These are phyloP conservation scores for Odontamblyopus rebecca DNA, from an alignment of 2,797 vertebrate genomes.

Conservation along the genomic window DNA sequence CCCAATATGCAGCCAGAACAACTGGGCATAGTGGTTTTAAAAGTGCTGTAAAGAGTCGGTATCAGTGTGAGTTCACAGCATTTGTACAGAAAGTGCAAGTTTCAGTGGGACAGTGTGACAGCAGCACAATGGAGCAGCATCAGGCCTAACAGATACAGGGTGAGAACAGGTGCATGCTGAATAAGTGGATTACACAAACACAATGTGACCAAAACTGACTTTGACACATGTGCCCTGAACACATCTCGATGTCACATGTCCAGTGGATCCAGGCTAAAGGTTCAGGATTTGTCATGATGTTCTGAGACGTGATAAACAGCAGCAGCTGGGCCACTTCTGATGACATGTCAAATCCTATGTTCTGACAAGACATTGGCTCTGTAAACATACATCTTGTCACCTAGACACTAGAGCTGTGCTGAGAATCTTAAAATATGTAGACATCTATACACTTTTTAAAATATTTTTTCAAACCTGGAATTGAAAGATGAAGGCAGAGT, in stretches of 20 bases:
- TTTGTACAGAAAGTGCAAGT: neutral
- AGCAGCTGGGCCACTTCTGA: neutral
- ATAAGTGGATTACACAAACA: constrained; percentile 17
- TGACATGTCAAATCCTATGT: neutral
- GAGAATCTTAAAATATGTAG: no score
- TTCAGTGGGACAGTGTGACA: constrained; percentile 1
- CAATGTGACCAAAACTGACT: constrained; percentile 9
- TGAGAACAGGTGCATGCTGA: constrained; percentile 7
- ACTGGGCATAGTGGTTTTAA: no score
- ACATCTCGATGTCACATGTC: neutral
- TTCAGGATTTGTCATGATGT: neutral
- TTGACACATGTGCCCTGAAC: constrained; percentile 4
- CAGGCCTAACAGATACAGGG: constrained; percentile 4
- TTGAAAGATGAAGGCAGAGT: no score
- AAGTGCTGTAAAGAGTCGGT: no score
- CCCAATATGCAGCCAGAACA: no score
- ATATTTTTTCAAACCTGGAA: no score
- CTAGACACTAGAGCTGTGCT: neutral
- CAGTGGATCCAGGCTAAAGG: neutral
- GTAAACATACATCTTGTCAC: neutral
- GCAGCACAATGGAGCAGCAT: constrained; percentile 15
- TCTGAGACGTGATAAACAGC: constrained; percentile 2
- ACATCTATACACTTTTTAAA: neutral
- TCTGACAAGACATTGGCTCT: neutral
- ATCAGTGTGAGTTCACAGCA: neutral